These are phyloP conservation scores for Echeneis naucrates DNA, from an alignment of 2,797 vertebrate species.

Conservation along the genomic window DNA sequence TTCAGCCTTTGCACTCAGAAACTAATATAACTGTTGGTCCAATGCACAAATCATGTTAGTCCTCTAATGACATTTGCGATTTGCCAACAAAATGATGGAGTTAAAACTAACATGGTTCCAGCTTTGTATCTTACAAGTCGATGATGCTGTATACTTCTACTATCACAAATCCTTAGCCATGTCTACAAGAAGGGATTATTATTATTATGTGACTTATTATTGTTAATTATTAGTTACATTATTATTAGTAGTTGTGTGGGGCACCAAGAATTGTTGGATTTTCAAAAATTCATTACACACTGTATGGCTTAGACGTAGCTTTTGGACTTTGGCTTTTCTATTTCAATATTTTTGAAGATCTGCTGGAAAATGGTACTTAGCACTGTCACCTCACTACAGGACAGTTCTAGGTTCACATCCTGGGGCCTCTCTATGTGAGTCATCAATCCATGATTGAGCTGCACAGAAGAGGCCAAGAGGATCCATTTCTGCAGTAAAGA, in stretches of 20 bases:
- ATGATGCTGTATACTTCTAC: not conserved
- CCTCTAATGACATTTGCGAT: not conserved
- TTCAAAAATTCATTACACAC: no score
- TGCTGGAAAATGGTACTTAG: no score
- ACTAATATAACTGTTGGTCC: constrained; percentile 39
- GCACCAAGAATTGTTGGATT: not conserved
- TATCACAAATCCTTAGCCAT: not conserved
- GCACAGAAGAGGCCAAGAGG: no score
- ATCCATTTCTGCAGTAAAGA: no score
- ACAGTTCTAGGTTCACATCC: no score
- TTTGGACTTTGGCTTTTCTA: not conserved
- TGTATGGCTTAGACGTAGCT: not conserved
- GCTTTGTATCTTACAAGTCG: constrained; percentile 6
- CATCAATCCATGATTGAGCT: no score
- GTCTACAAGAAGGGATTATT: not conserved
- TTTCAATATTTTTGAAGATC: not conserved
- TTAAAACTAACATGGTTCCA: not conserved
- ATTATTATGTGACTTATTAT: not conserved
- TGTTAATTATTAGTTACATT: not conserved
- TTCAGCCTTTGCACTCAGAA: constrained; percentile 23
- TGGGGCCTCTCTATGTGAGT: no score
- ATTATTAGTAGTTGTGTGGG: not conserved
- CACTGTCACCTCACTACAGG: no score
- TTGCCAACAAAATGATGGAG: not conserved
- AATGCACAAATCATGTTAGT: constrained; percentile 28